Percentiles rank a stretch among this genome's conserved stretches.
Conservation (phyloP, 2,888 invertebrate species). For the Agonopterix alstromeriana region DNA sequence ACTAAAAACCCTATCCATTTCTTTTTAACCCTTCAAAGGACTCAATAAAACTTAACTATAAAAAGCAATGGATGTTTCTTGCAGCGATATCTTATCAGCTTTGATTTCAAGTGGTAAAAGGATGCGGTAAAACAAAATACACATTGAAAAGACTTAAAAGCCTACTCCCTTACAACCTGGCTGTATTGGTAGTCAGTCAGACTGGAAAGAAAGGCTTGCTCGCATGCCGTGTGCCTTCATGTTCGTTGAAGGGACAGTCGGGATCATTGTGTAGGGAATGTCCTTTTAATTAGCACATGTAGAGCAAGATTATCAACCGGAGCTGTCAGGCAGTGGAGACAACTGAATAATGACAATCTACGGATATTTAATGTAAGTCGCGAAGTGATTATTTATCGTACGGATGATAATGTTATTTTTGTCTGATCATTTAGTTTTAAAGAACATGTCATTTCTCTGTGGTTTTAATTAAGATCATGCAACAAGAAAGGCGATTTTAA, state of each 20-base stretch:
- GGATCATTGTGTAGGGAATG: constrained; percentile 62
- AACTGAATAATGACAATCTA: constrained; percentile 59
- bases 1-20: constrained; percentile 18
- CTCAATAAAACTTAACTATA: background rate
- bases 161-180: constrained; percentile 43
- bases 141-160: constrained; percentile 54
- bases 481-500: too few relatives aligned
- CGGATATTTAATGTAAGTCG: constrained; percentile 1
- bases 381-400: constrained; percentile 13
- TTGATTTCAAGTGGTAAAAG: constrained; percentile 4
- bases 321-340: constrained; percentile 47
- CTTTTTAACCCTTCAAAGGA: constrained; percentile 6
- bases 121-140: constrained; percentile 48
- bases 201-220: constrained; percentile 47
- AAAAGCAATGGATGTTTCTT: constrained; percentile 22
- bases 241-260: constrained; percentile 47
- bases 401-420: background rate
- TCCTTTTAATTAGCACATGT: constrained; percentile 71
- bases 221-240: constrained; percentile 41
- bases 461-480: too few relatives aligned
- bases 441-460: too few relatives aligned
- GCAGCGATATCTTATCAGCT: background rate
- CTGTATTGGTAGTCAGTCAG: constrained; percentile 62
- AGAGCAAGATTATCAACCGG: constrained; percentile 60
- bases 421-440: too few relatives aligned